Evolutionary conservation across 2,888 invertebrate species (phyloP), one percentile per base, ranked within the genome.

Genomic region (Bombylius major): DNA sequence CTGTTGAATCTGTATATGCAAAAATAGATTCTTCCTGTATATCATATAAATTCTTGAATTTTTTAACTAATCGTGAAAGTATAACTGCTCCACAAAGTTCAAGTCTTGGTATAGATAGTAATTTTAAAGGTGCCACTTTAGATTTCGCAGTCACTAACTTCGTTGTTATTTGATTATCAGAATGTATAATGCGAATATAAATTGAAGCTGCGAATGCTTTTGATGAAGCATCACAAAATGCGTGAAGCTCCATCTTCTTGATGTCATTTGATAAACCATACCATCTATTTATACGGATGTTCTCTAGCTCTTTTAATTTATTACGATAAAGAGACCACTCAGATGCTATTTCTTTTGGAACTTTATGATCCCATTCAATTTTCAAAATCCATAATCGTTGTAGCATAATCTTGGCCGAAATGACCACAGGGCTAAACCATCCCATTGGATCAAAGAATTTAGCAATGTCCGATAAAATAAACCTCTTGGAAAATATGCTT

Each of bases 81-180:
- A 42, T 23, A n/a, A 56, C 9, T 11, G 60, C 57, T 23, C 47
- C 56, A 7, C 58, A 53, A 31, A 66, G 53, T 39, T 64, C 62
- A 6, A 66, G 51, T 11, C 64, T 51, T 5, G 64, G 61, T 31
- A 65, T 56, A 1, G 63, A 59, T 5, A 60, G 53, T 12, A 53
- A 47, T 47, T 64, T 65, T 5, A 53, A 4, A 2, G 58, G 58
- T 32, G 58, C 51, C 9, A 51, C 45, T 32, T 36, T 44, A 1
- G 33, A 32, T 33, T 46, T 44, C 8, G 51, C 51, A 6, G 33
- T 23, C 3, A 51, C 31, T 12, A 51, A 33, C 1, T 32, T 6
- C 3, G 51, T n/a, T 11, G 4, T 8, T 4, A 8, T 31, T 7
- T 8, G 5, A 5, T 11, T 31, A 8, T 45, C 12, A 7, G 7